Base-by-base conservation (phyloP, 2,113 vertebrate genomes). In the Anoplopoma fimbria region DNA sequence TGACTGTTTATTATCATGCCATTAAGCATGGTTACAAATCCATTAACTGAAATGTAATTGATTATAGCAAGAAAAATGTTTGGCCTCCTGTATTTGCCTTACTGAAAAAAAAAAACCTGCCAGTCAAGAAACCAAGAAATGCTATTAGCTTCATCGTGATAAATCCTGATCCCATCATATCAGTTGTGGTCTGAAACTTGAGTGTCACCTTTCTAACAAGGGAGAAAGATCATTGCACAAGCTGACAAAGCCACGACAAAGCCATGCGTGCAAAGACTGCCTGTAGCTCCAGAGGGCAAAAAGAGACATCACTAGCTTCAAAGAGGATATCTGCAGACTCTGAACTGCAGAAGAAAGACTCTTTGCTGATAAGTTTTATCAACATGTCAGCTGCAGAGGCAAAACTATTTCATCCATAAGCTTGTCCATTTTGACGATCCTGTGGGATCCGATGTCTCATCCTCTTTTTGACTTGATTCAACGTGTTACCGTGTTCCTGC, bases 261-360 rank as follows among this genome's bases (percentile, higher is more conserved):
- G n/a, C n/a, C n/a, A n/a, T n/a, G 8, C 14, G 15, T 29, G 9
- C 29, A 9, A 61, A 21, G 33, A 63, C 33, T 3, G 19, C 61
- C 61, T n/a, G 29, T 63, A 23, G 61, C 61, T 36, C 21, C 21
- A n/a, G 34, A 25, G 21, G 61, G 34, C 31, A 12, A 34, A 34
- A 19, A 33, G 31, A 62, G 60, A 62, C 60, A 62, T 62, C 19
- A 34, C 31, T 9, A 21, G 19, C 61, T 36, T 63, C 34, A n/a
- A 63, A 36, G 61, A 63, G 10, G 34, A 63, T 38, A 14, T 63
- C 61, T 63, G 61, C 33, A 38, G 61, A 38, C 34, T 63, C 61
- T 38, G 21, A 63, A 38, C 33, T 38, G 21, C 61, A 38, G 34
- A 63, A n/a, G 10, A 38, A 63, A 63, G 61, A 38, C 19, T 61